phyloP scores from a whole-genome alignment of 2,797 vertebrate species.

The Leuciscus waleckii region DNA sequence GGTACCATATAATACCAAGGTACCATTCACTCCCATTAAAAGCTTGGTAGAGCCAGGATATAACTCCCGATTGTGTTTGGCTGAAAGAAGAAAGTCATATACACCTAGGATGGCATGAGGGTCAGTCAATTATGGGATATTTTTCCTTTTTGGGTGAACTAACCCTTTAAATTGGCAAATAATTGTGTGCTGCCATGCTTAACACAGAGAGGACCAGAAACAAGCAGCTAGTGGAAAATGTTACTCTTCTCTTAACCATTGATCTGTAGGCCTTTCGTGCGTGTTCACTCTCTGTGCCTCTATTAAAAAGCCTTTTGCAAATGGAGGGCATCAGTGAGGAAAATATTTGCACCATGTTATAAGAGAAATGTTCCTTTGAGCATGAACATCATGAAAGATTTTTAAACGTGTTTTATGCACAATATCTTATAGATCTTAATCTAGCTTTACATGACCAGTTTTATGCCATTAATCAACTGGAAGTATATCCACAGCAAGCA shows the following conservation, averaged over 20 bases:
- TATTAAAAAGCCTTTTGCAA: conserved; percentile 77
- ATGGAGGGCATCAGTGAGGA: conserved; percentile 88
- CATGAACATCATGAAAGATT: neutral
- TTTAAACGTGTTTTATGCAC: neutral
- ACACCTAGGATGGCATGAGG: too few species aligned
- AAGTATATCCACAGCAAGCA: neutral
- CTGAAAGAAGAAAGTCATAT: too few species aligned
- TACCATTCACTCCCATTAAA: too few species aligned
- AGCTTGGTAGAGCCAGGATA: too few species aligned
- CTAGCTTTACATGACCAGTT: neutral
- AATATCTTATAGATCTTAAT: neutral
- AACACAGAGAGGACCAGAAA: conserved; percentile 83
- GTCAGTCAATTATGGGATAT: too few species aligned
- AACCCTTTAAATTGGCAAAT: conserved; percentile 81
- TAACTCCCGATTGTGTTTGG: too few species aligned
- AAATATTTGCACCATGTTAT: conserved; percentile 85
- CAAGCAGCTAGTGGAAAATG: conserved; percentile 55
- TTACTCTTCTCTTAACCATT: conserved; percentile 93
- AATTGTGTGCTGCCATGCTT: conserved; percentile 96
- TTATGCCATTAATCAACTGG: neutral
- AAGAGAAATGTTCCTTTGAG: conserved; percentile 33
- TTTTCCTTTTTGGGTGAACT: too few species aligned
- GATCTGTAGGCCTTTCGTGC: conserved; percentile 71
- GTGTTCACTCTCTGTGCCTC: neutral
- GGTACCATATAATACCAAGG: too few species aligned